Percentiles rank a stretch among this genome's conserved stretches.
Evolutionary conservation across 1,140 invertebrate species (phyloP).

Genomic region (Panagrolaimus sp.): DNA sequence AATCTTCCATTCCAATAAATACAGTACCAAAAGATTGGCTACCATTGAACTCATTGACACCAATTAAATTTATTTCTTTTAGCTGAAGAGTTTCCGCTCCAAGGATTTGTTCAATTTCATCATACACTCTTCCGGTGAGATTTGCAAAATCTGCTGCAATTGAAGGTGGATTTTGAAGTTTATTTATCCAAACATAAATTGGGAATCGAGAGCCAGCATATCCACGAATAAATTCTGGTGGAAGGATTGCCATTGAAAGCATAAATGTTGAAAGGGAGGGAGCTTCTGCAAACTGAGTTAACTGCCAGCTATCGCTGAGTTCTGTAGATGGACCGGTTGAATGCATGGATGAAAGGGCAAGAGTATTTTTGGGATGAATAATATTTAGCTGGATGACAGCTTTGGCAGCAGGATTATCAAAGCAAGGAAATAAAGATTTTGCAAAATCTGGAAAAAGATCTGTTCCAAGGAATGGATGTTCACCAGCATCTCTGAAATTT

Average conservation of each 20-base stretch:
- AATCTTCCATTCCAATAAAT: neutral
- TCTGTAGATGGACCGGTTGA: neutral
- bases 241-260: neutral
- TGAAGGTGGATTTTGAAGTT: neutral
- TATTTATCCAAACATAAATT: conserved; percentile 12
- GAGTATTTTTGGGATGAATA: conserved; percentile 3
- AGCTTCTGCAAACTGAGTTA: neutral
- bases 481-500: neutral
- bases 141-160: neutral
- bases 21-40: conserved; percentile 10
- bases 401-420: neutral
- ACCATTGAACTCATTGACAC: neutral
- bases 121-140: neutral
- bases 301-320: neutral
- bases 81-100: neutral
- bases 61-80: neutral
- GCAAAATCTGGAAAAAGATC: conserved; percentile 3
- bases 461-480: neutral
- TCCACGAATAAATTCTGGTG: neutral
- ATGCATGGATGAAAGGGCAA: neutral
- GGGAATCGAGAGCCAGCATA: neutral
- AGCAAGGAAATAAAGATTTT: neutral
- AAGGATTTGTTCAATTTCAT: neutral
- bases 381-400: neutral
- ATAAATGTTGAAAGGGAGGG: neutral